Base-by-base conservation (phyloP, 2,113 vertebrate species). In the Sylvilagus bachmani region DNA sequence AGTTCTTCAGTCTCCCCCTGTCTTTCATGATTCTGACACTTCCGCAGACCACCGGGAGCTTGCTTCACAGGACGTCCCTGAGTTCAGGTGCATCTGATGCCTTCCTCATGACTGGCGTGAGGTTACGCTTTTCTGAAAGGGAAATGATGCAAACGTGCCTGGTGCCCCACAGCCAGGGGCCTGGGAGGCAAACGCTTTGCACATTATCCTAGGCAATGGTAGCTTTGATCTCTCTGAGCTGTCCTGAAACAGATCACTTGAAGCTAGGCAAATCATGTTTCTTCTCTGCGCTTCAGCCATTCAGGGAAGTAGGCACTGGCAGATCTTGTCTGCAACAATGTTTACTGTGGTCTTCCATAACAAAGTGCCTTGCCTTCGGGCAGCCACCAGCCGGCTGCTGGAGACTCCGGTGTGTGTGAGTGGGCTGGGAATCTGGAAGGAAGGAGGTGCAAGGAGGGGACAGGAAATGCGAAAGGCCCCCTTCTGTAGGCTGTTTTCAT, bases 21-120 rank as follows among this genome's bases (percentile, higher is more conserved):
- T 49, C 53, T 67, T 89, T 86, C 85, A 67, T 61, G 27, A 79
- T 31, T 93, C 82, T 73, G 81, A 90, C 49, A 66, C 25, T 78
- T 62, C 64, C 75, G 44, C 92, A 80, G 21, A 78, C 7, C 19
- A 79, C 1, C 22, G n/a, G 66, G 67, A 31, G 13, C 10, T 31
- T 67, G 49, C 92, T 93, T 87, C 51, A 36, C 58, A 91, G 51
- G 62, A 53, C 36, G 4, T 36, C 49, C 29, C 29, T 91, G 17
- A 36, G 1, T 77, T 79, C 74, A 67, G 8, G 1, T 38, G 49
- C 91, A 21, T 24, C 31, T 75, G 22, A 33, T 31, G 6, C 82
- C 31, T 92, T 80, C 85, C 85, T 66, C 29, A 10, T 55, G 8
- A 67, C 62, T 89, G 79, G 16, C 24, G 64, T 38, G 21, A 80